These are phyloP conservation scores for Pyrgus malvae DNA, from an alignment of 2,888 invertebrate species.

Conservation along the genomic window DNA sequence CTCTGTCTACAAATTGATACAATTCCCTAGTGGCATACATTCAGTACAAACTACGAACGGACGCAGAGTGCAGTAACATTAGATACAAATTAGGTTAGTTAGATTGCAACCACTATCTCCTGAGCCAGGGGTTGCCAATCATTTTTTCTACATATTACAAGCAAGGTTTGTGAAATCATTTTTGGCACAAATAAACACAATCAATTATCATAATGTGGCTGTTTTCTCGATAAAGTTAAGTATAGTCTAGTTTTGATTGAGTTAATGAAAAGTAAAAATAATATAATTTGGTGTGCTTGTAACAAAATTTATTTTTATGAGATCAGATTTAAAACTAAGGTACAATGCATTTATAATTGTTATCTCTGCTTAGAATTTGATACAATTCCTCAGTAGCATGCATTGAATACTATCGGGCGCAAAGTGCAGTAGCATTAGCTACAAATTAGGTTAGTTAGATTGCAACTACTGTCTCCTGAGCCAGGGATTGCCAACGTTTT, in stretches of 20 bases:
- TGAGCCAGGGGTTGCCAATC: no score
- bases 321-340: no score
- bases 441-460: slow-evolving; percentile 68
- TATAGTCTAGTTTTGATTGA: no score
- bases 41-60: slow-evolving; percentile 49
- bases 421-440: slow-evolving; percentile 55
- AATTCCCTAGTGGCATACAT: slow-evolving; percentile 54
- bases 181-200: no score
- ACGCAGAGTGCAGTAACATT: slow-evolving; percentile 56
- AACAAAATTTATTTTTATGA: no score
- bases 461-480: slow-evolving; percentile 61
- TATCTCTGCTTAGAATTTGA: slow-evolving; percentile 35
- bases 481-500: no score
- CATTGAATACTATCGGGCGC: slow-evolving; percentile 52
- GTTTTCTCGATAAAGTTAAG: no score
- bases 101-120: slow-evolving; percentile 64
- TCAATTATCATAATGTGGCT: no score
- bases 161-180: no score
- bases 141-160: no score
- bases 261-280: no score
- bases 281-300: no score
- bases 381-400: slow-evolving; percentile 50
- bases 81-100: slow-evolving; percentile 66
- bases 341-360: slow-evolving; percentile 9
- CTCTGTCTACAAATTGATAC: slow-evolving; percentile 37